Percentiles rank a stretch among this genome's conserved stretches.
phyloP scores from a whole-genome alignment of 2,797 vertebrate genomes.

The Cyclura pinguis region DNA sequence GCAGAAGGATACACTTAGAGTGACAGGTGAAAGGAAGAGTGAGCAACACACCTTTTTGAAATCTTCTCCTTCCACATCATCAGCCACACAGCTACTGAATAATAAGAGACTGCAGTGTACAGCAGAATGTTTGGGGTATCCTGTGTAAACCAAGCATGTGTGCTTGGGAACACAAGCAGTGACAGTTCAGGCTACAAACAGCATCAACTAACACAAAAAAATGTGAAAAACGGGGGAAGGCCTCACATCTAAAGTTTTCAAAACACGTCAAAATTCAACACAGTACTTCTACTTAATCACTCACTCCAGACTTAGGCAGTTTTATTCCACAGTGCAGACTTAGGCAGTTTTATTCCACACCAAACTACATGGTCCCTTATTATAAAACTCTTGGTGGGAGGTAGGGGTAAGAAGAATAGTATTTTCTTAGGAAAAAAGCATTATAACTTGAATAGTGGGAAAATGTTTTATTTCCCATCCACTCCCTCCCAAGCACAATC shows the following conservation, averaged over 20 bases:
- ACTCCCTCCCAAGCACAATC: not conserved
- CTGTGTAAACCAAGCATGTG: not conserved
- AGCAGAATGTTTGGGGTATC: not conserved
- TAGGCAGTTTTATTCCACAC: not conserved
- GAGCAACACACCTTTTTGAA: not conserved
- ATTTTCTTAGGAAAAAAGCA: not conserved
- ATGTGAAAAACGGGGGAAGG: not conserved
- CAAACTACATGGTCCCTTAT: not conserved
- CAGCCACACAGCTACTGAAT: too few species aligned
- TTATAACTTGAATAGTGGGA: not conserved
- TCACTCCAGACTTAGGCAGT: not conserved
- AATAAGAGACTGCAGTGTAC: not conserved
- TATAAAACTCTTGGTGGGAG: not conserved
- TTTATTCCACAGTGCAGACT: not conserved
- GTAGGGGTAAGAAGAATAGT: not conserved
- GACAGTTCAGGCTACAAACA: not conserved
- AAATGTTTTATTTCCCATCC: not conserved
- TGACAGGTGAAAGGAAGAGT: not conserved
- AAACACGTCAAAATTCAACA: not conserved
- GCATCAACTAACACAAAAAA: not conserved
- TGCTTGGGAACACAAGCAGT: not conserved
- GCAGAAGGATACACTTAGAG: not conserved
- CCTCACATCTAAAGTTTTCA: not conserved
- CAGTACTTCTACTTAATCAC: not conserved
- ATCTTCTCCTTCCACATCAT: too few species aligned